phyloP scores from a whole-genome alignment of 92 coral and sea anemone genomes.

The Zoanthus sociatus region DNA sequence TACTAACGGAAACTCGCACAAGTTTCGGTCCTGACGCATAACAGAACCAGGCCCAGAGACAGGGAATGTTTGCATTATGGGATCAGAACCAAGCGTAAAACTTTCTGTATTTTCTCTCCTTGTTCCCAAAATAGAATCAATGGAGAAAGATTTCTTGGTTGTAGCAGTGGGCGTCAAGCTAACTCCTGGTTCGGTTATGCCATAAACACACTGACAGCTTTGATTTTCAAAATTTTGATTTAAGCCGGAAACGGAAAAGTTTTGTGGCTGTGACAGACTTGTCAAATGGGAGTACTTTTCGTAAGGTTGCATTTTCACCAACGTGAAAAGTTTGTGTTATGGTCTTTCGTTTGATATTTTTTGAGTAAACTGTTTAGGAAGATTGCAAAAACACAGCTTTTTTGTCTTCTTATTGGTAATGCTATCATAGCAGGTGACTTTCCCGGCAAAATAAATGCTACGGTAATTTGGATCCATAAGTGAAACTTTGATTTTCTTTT shows the following conservation, averaged over 20 bases:
- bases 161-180: neutral
- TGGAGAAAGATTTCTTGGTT: slow-evolving; percentile 31
- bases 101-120: slow-evolving; percentile 16
- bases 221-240: slow-evolving; percentile 6
- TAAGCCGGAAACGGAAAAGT: neutral
- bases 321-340: neutral
- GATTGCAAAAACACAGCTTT: neutral
- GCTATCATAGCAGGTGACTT: neutral
- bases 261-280: neutral
- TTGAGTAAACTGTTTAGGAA: neutral
- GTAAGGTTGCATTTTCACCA: slow-evolving; percentile 32
- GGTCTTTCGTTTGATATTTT: neutral
- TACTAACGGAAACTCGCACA: slow-evolving; percentile 1
- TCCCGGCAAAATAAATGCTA: neutral
- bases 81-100: neutral
- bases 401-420: neutral
- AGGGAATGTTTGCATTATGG: neutral
- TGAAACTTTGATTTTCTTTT: slow-evolving; percentile 20
- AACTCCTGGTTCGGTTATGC: neutral
- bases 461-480: slow-evolving; percentile 9
- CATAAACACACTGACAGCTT: slow-evolving; percentile 16
- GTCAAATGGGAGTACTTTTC: neutral
- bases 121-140: slow-evolving; percentile 35
- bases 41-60: neutral
- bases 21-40: neutral